Evolutionary conservation across 2,113 vertebrate genomes (phyloP).

Genomic region (Fukomys damarensis): DNA sequence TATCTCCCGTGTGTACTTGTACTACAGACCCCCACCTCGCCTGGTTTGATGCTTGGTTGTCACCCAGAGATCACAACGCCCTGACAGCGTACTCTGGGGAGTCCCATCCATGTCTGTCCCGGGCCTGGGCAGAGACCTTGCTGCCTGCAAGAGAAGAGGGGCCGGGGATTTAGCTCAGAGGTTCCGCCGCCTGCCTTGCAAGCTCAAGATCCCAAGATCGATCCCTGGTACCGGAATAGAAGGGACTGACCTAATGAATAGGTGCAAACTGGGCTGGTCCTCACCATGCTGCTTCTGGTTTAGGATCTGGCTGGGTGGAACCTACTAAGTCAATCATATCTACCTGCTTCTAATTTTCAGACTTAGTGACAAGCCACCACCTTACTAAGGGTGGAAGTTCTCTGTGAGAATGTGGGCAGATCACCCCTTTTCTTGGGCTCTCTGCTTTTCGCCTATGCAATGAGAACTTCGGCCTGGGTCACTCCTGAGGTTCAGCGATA

Average conservation of each 20-base stretch:
- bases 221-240: no score
- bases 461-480: not conserved
- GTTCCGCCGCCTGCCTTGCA: no score
- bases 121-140: not conserved
- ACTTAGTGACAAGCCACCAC: accelerated
- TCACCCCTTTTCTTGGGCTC: not conserved
- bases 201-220: no score
- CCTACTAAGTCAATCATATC: accelerated
- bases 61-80: not conserved
- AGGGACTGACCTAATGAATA: accelerated
- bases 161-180: no score
- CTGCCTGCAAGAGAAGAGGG: not conserved
- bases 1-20: not conserved
- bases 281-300: not conserved
- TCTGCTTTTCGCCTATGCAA: not conserved
- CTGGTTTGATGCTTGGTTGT: not conserved
- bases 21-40: not conserved
- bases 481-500: not conserved
- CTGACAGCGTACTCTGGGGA: not conserved
- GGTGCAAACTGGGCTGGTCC: accelerated
- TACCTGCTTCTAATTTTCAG: not conserved
- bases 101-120: no score
- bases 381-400: not conserved
- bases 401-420: not conserved
- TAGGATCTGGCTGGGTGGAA: not conserved